Evolutionary conservation across 1,140 invertebrate species (phyloP).

Genomic region (Drosophila trapezifrons): DNA sequence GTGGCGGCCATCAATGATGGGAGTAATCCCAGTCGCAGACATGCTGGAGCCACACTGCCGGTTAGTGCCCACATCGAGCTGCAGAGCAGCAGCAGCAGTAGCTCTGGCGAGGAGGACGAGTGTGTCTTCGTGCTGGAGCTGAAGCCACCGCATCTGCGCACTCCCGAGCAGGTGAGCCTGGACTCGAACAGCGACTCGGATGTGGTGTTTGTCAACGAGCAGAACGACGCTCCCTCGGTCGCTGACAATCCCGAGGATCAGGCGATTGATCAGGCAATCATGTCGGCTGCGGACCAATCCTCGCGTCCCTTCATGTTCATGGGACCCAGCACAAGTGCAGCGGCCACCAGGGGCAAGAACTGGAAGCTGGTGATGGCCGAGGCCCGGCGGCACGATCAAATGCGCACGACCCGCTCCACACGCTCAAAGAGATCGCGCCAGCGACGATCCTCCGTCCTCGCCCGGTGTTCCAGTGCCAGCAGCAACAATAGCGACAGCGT

Average conservation of each 20-base stretch:
- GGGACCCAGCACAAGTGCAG: constrained; percentile 76
- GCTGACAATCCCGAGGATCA: not conserved
- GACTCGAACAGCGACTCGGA: constrained; percentile 86
- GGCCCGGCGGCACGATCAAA: constrained; percentile 45
- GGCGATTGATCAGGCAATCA: constrained; percentile 9
- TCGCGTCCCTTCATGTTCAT: constrained; percentile 38
- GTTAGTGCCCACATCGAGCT: constrained; percentile 74
- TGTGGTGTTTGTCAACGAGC: constrained; percentile 85
- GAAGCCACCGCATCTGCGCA: constrained; percentile 86
- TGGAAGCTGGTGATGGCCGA: constrained; percentile 62
- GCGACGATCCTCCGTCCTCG: not conserved
- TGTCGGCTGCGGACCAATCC: not conserved
- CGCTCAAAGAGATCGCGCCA: constrained; percentile 33
- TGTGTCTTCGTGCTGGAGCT: constrained; percentile 83
- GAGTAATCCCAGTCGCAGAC: constrained; percentile 50
- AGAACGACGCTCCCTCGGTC: constrained; percentile 16
- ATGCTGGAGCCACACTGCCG: constrained; percentile 63
- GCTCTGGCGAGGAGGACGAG: constrained; percentile 68
- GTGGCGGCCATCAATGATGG: constrained; percentile 69
- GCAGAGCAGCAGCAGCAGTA: constrained; percentile 70
- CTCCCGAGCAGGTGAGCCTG: constrained; percentile 86
- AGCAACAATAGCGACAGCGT: constrained; percentile 32
- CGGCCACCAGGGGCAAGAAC: constrained; percentile 60
- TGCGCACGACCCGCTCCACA: constrained; percentile 19
- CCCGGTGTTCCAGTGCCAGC: constrained; percentile 15